A percentile compares a stretch with the other conserved stretches of the same genome.
These are phyloP conservation scores for Ciconia stormi DNA, from an alignment of 2,113 vertebrate species.

Conservation along the genomic window DNA sequence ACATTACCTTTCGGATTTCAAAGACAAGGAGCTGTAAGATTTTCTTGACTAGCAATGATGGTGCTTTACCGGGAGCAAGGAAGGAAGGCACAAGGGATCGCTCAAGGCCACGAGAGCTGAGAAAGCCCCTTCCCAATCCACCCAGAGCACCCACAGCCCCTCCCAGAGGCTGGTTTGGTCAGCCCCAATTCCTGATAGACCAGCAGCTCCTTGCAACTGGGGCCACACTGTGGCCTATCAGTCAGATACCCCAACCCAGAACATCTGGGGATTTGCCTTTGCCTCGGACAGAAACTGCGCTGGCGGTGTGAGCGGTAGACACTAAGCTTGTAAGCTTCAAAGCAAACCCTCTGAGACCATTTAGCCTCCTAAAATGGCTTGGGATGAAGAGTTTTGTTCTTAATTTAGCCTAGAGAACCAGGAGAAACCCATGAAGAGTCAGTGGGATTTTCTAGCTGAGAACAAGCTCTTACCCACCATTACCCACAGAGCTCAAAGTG, in stretches of 20 bases:
- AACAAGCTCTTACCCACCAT: neutral
- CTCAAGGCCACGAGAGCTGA: neutral
- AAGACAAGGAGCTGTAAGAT: neutral
- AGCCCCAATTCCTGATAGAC: neutral
- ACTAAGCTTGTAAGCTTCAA: neutral
- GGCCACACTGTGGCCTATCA: neutral
- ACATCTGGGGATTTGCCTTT: neutral
- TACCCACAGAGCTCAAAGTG: neutral
- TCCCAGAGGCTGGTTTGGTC: neutral
- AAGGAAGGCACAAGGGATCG: accelerated
- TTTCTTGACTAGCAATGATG: neutral
- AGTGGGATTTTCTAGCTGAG: neutral
- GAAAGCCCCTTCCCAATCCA: neutral
- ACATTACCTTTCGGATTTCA: neutral
- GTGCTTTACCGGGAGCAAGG: neutral
- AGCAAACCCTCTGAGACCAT: neutral
- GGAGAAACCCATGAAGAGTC: neutral
- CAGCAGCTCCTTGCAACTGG: neutral
- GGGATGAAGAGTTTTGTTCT: neutral
- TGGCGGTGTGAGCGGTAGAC: neutral
- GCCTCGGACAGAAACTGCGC: accelerated
- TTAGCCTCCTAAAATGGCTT: neutral
- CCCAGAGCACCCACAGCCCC: neutral
- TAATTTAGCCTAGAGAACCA: neutral
- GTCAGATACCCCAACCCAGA: neutral